Conservation (phyloP, 1,140 invertebrate species). For the Melanaphis sacchari region DNA sequence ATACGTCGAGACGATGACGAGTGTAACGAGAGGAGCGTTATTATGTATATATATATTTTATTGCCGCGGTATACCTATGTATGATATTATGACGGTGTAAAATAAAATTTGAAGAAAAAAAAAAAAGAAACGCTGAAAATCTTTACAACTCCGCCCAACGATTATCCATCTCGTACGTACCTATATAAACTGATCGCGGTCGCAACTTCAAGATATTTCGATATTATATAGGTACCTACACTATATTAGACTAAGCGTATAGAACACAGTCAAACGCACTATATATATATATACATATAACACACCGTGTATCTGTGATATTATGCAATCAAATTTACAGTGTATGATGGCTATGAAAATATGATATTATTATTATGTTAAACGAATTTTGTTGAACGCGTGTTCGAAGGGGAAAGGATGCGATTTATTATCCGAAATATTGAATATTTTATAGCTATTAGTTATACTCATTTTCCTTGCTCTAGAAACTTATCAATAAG, state of each 20-base stretch:
- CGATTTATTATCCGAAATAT: background rate
- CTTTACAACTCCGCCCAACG: constrained; percentile 23
- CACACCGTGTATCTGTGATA: background rate
- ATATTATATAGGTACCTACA: too few species aligned
- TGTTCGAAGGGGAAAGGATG: background rate
- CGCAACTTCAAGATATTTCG: background rate
- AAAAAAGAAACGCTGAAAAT: background rate
- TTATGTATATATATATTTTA: too few species aligned
- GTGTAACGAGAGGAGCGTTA: background rate
- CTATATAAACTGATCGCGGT: background rate
- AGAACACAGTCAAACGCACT: background rate
- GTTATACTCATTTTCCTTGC: background rate
- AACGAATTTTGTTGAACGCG: background rate
- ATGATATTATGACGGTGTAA: background rate
- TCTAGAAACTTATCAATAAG: background rate
- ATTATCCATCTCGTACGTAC: background rate
- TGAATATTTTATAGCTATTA: background rate
- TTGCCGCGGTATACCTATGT: background rate
- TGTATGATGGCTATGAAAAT: background rate
- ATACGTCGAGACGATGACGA: background rate
- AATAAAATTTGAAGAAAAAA: background rate
- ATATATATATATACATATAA: background rate
- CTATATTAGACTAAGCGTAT: background rate
- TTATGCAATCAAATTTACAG: background rate
- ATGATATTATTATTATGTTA: background rate